These are phyloP conservation scores for Pseudococcus viburni DNA, from an alignment of 2,888 invertebrate genomes.

Conservation along the genomic window DNA sequence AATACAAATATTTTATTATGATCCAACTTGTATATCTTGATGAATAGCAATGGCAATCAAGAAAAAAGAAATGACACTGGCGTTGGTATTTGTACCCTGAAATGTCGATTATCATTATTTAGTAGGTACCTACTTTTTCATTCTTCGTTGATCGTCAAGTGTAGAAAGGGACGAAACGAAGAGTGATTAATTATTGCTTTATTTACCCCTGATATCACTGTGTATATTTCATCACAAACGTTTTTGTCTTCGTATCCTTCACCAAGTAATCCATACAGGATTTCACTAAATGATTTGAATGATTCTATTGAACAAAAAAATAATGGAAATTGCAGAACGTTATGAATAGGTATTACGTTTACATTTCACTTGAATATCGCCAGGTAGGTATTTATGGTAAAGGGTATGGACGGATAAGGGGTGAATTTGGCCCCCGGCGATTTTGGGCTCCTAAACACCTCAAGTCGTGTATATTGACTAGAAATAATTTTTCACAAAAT, in stretches of 20 bases:
- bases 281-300: background rate
- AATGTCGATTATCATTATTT: background rate
- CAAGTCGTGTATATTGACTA: too few relatives aligned
- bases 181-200: too few relatives aligned
- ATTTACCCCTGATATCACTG: background rate
- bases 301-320: background rate
- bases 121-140: background rate
- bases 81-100: conserved; percentile 1
- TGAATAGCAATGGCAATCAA: conserved; percentile 14
- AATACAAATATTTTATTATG: background rate
- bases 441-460: too few relatives aligned
- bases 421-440: too few relatives aligned
- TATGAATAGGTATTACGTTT: too few relatives aligned
- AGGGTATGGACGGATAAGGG: too few relatives aligned
- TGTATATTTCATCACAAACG: background rate
- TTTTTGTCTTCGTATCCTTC: background rate
- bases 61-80: background rate
- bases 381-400: too few relatives aligned
- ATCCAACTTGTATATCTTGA: conserved; percentile 21
- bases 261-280: background rate
- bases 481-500: too few relatives aligned
- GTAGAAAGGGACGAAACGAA: too few relatives aligned
- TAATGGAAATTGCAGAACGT: too few relatives aligned
- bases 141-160: too few relatives aligned
- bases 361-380: too few relatives aligned